Evolutionary conservation across 2,113 vertebrate genomes (phyloP), one percentile per base, ranked within the genome.

Genomic region (Grus americana): DNA sequence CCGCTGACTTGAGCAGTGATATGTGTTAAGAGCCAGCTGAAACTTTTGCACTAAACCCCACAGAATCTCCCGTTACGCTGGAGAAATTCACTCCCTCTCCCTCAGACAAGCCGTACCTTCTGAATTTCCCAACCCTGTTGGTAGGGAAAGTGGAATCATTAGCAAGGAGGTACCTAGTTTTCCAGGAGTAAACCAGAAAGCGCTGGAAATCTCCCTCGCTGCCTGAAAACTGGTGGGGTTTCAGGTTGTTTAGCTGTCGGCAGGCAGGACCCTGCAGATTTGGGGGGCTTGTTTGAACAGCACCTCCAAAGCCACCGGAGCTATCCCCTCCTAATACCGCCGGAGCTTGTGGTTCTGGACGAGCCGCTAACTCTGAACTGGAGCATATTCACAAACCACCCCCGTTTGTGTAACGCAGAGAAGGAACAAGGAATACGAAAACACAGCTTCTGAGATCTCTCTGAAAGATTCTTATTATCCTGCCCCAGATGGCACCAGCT

Each of bases 401-500:
- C 40, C 83, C 86, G 3, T 79, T 70, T 42, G 85, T 81, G 29
- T 38, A 54, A 83, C 3, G 47, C 71, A n/a, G 5, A 7, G 83
- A 74, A 63, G 84, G 57, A 80, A 73, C 38, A 50, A 61, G 79
- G 87, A 73, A 59, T 62, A 95, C 38, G 91, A 94, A 96, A 96
- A 96, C 87, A 88, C 94, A 61, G 97, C 92, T 66, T 96, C 86
- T 88, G 95, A 78, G 94, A 71, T 79, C 92, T 78, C 96, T 95
- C 94, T 96, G 97, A 97, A 97, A 97, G 97, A 93, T 95, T 92
- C 95, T 90, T 89, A 96, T 97, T 97, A 90, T 98, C 95, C 95
- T 79, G 65, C 90, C 96, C 96, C 90, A 89, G 86, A 96, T 94
- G 95, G 95, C 88, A 96, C 97, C 96, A 90, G 97, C 97, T 95